A percentile compares a stretch with the other conserved stretches of the same genome.
These are phyloP conservation scores for Tetragonisca angustula DNA, from an alignment of 2,888 invertebrate species.

Conservation along the genomic window DNA sequence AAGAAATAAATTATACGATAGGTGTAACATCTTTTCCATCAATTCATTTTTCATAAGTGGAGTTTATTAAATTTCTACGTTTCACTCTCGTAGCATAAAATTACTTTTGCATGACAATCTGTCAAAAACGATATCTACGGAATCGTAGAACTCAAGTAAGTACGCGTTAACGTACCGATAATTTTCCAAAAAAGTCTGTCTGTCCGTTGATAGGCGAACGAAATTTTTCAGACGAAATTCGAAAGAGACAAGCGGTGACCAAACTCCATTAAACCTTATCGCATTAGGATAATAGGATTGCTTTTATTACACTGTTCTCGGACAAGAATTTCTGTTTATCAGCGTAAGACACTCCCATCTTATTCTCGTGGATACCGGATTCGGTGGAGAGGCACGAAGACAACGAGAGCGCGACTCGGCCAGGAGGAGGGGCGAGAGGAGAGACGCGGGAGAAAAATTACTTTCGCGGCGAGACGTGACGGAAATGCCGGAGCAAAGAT, in stretches of 20 bases:
- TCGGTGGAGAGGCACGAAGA: constrained; percentile 20
- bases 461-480: constrained; percentile 66
- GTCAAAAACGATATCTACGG: neutral
- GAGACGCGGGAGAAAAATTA: constrained; percentile 64
- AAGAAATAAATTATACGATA: neutral
- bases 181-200: no score
- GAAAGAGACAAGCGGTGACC: constrained; percentile 42
- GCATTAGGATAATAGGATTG: constrained; percentile 75
- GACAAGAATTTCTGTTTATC: constrained; percentile 76
- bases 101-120: neutral
- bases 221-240: constrained; percentile 12
- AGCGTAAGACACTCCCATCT: constrained; percentile 73
- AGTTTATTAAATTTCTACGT: neutral
- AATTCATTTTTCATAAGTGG: no score
- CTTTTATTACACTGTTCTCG: constrained; percentile 71
- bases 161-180: no score
- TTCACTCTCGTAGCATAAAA: neutral
- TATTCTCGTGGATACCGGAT: constrained; percentile 49
- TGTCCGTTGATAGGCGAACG: no score
- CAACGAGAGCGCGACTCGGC: constrained; percentile 47
- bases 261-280: constrained; percentile 74
- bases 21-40: no score
- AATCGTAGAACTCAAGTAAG: neutral
- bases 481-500: constrained; percentile 67
- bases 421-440: neutral